Base-by-base conservation (phyloP, 2,797 vertebrate genomes). In the Myotis vivesi region DNA sequence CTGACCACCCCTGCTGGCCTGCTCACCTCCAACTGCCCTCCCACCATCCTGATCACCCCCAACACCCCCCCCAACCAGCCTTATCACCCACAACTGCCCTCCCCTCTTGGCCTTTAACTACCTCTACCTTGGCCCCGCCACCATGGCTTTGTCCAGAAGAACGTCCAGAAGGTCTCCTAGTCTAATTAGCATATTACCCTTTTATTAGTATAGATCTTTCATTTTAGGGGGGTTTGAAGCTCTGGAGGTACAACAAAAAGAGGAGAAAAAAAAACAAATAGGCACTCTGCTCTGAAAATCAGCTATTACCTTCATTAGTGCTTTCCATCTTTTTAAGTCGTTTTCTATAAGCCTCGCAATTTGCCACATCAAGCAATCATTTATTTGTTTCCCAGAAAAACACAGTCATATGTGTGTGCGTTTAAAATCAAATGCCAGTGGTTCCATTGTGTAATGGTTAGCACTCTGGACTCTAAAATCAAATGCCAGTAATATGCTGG, bases 201-300 rank as follows among this genome's bases (percentile, higher is more conserved):
- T 44, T 44, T 44, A 44, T 44, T 44, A 44, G 41, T 10, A 44
- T 44, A 44, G 41, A 81, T 94, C 75, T 97, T 96, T 94, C 96
- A 95, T 95, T 97, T 97, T 87, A 97, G 89, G 71, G 92, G 36
- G 77, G 51, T 97, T 92, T 0, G 79, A 97, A 97, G 89, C 87
- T 96, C 96, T 96, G 87, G 91, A 96, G 93, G 92, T 94, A 95
- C 64, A 93, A 87, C 38, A 49, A 89, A 94, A 85, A 11, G 33
- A 83, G 49, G 83, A 97, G 87, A 95, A 97, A 71, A 62, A 62
- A 96, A 98, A 97, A 96, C 87, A 96, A 97, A 98, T 57, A 92
- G 53, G 80, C 85, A 96, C 12, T 85, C 85, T 95, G 86, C 96
- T 97, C 96, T 95, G 79, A 97, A 97, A 97, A 94, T 89, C 82